These are phyloP conservation scores for Diarsia brunnea DNA, from an alignment of 2,888 invertebrate species.

Conservation along the genomic window DNA sequence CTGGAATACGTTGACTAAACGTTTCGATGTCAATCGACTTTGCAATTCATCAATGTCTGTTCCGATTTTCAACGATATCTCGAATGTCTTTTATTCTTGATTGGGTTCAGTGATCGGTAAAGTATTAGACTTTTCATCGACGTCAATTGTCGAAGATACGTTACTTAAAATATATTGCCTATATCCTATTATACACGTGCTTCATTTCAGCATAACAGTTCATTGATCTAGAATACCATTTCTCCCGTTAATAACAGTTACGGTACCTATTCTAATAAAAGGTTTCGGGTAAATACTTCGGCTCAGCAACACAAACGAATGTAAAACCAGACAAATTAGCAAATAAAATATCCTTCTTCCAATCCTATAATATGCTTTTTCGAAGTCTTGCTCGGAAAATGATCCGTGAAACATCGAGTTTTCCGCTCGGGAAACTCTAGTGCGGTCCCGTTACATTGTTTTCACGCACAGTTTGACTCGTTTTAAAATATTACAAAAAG, in stretches of 20 bases:
- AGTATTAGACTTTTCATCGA: conserved; percentile 12
- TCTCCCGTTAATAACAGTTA: conserved; percentile 3
- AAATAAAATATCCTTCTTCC: conserved; percentile 29
- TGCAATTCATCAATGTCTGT: conserved; percentile 46
- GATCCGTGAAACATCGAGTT: conserved; percentile 59
- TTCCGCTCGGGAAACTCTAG: conserved; percentile 43
- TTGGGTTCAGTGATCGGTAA: conserved; percentile 34
- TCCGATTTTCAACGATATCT: conserved; percentile 25
- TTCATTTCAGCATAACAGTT: background rate
- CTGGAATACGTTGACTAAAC: conserved; percentile 3
- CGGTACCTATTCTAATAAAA: conserved; percentile 12
- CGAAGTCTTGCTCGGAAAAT: conserved; percentile 51
- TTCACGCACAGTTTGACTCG: conserved; percentile 66
- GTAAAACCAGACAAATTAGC: conserved; percentile 26
- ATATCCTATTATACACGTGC: background rate
- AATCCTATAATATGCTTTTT: conserved; percentile 46
- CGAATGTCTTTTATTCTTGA: conserved; percentile 12
- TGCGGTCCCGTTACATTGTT: conserved; percentile 63
- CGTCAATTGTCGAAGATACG: background rate
- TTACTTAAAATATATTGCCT: background rate
- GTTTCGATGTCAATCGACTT: conserved; percentile 36
- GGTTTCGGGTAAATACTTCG: conserved; percentile 21
- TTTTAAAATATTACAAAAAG: conserved; percentile 64
- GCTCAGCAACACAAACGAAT: conserved; percentile 13
- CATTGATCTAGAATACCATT: background rate